Conservation (phyloP, 2,113 vertebrate species). For the Colossoma macropomum region DNA sequence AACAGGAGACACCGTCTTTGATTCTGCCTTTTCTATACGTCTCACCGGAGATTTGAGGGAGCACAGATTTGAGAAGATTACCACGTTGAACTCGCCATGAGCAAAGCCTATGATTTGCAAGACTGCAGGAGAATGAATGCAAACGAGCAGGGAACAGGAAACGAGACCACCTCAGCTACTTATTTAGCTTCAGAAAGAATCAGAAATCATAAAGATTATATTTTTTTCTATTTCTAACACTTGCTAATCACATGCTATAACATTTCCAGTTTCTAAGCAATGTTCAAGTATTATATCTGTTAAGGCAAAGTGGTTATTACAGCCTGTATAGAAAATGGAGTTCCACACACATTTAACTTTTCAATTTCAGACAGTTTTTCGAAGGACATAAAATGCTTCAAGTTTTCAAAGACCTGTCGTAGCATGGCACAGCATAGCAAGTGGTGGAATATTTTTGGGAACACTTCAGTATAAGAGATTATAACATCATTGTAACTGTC, state of each 20-base stretch:
- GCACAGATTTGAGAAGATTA: neutral
- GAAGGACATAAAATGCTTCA: no score
- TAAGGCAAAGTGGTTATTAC: neutral
- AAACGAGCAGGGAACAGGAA: neutral
- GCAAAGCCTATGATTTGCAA: neutral
- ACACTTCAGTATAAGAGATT: no score
- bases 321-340: neutral
- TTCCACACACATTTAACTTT: no score
- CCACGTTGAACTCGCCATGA: neutral
- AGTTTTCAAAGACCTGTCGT: no score
- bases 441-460: no score
- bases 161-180: neutral
- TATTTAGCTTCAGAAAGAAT: neutral
- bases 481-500: no score
- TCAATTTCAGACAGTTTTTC: no score
- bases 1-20: neutral
- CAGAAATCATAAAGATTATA: no score
- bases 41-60: neutral
- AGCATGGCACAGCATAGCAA: no score
- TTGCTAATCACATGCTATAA: neutral
- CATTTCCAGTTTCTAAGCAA: neutral
- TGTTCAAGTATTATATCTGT: neutral
- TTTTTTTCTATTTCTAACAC: neutral
- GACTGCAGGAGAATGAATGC: neutral
- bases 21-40: neutral